A percentile compares a stretch with the other conserved stretches of the same genome.
Evolutionary conservation across 2,888 invertebrate genomes (phyloP).

Genomic region (Parascotia fuliginaria): DNA sequence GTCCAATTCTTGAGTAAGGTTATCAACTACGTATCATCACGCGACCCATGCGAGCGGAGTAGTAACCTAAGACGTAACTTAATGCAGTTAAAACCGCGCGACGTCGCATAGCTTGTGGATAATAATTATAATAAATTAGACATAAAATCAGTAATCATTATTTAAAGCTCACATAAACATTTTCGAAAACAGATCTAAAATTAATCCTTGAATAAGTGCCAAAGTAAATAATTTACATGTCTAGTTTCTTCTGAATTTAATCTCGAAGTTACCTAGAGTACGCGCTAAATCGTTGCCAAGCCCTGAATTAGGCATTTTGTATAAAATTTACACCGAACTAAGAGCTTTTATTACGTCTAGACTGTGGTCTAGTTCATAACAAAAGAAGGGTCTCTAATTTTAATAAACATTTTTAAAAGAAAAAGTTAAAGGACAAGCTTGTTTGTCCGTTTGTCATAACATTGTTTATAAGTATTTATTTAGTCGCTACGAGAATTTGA

Average conservation of each 20-base stretch:
- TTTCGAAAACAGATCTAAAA: background rate
- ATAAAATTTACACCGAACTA: constrained; percentile 5
- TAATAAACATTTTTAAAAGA: constrained; percentile 19
- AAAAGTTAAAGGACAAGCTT: background rate
- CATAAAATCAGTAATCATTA: too few relatives aligned
- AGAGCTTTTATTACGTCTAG: constrained; percentile 33
- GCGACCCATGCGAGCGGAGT: too few relatives aligned
- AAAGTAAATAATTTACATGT: background rate
- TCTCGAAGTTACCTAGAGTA: background rate
- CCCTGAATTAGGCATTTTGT: background rate
- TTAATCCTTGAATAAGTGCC: background rate
- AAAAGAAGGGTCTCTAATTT: constrained; percentile 17
- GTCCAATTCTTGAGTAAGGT: too few relatives aligned
- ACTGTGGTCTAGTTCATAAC: constrained; percentile 24
- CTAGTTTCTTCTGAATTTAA: background rate
- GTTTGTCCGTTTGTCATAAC: background rate
- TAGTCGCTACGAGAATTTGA: too few relatives aligned
- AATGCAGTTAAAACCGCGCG: too few relatives aligned
- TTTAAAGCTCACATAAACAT: background rate
- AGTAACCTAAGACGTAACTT: too few relatives aligned
- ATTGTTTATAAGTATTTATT: background rate
- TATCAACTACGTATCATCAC: too few relatives aligned
- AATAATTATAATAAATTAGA: too few relatives aligned
- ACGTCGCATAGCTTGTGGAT: too few relatives aligned
- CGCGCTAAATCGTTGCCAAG: background rate